A percentile compares a stretch with the other conserved stretches of the same genome.
These are phyloP conservation scores for Lota lota DNA, from an alignment of 2,113 vertebrate genomes.

Conservation along the genomic window DNA sequence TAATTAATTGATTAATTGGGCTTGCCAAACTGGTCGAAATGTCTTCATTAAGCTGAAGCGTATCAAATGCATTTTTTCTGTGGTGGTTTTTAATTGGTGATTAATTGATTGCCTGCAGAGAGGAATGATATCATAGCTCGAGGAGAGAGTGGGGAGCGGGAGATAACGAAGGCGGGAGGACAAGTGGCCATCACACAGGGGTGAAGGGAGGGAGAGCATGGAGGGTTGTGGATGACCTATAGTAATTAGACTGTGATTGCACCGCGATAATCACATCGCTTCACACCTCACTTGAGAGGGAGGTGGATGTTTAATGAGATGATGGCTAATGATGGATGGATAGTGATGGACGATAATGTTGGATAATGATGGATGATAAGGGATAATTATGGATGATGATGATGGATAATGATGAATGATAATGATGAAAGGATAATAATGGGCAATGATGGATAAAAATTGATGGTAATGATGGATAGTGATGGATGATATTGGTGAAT, in stretches of 20 bases:
- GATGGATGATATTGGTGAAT: too few species aligned
- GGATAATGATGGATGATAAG: too few species aligned
- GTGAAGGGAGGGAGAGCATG: not conserved
- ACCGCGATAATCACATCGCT: constrained; percentile 64
- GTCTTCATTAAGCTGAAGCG: constrained; percentile 75
- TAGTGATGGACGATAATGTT: too few species aligned
- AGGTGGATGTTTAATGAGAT: constrained; percentile 22
- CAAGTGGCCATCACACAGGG: constrained; percentile 52
- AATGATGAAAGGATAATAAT: too few species aligned
- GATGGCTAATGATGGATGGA: too few species aligned
- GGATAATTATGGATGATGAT: too few species aligned
- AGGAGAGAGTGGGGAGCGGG: constrained; percentile 31
- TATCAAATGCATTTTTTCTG: constrained; percentile 56
- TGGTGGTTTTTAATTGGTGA: constrained; percentile 60
- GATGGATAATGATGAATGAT: too few species aligned
- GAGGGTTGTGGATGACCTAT: constrained; percentile 67
- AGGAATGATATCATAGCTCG: constrained; percentile 63
- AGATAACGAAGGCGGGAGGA: constrained; percentile 15
- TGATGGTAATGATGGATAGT: constrained; percentile 9
- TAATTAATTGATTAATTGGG: constrained; percentile 71
- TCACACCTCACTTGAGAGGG: constrained; percentile 51
- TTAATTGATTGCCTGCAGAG: constrained; percentile 60
- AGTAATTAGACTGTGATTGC: constrained; percentile 63
- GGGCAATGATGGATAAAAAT: not conserved
- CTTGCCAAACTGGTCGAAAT: constrained; percentile 58